A percentile compares a stretch with the other conserved stretches of the same genome.
Conservation (phyloP, 2,797 vertebrate genomes). For the Halcyon leucocephala region DNA sequence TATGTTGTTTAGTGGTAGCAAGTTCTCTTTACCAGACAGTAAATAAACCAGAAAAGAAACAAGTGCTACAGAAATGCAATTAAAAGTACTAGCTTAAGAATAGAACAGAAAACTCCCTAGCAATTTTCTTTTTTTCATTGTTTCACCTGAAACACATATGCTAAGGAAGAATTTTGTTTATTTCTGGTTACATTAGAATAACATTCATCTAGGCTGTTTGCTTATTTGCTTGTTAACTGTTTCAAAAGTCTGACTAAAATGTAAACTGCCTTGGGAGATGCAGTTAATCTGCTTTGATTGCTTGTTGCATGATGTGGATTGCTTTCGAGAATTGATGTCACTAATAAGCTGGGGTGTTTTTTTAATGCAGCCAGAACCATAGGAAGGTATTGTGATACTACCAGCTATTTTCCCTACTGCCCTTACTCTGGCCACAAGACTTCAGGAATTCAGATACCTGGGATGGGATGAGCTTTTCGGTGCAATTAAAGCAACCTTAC, state of each 20-base stretch:
- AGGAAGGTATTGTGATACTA: background rate
- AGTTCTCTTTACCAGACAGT: background rate
- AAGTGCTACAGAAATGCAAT: background rate
- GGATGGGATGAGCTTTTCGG: background rate
- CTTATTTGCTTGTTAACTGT: background rate
- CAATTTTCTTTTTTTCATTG: background rate
- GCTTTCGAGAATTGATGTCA: background rate
- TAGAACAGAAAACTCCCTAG: background rate
- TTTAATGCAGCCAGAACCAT: background rate
- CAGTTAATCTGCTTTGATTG: background rate
- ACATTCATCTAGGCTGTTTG: background rate
- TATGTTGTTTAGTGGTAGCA: background rate
- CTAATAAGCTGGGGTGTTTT: background rate
- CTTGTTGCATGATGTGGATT: background rate
- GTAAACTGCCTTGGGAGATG: background rate
- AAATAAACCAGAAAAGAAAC: background rate
- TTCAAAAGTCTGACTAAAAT: background rate
- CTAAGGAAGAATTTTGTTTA: background rate
- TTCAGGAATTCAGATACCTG: background rate
- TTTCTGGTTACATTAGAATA: background rate
- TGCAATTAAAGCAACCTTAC: background rate
- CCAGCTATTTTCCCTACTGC: background rate
- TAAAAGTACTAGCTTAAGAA: background rate
- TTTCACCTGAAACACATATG: background rate
- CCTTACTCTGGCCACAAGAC: background rate